Base-by-base conservation (phyloP, 2,113 vertebrate genomes). In the Anarhynchus alexandrinus region DNA sequence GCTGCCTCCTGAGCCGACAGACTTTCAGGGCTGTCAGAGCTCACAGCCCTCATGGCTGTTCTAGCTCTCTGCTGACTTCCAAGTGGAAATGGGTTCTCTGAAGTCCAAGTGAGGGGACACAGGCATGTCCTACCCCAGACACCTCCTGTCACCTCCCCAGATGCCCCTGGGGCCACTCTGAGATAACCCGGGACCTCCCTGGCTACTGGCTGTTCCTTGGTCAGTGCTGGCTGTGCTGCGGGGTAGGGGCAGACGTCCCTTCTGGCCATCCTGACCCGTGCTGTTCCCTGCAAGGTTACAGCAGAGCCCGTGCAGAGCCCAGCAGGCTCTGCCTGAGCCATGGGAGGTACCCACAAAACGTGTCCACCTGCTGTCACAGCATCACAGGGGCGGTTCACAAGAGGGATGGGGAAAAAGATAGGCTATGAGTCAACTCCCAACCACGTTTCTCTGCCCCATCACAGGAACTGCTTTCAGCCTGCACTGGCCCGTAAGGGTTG, bases 191-290 rank as follows among this genome's bases (percentile, higher is more conserved):
- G 29, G 27, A 67, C 49, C 49, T 51, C 49, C 12, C 49, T 51
- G 49, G 49, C 49, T 51, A 51, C 22, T 12, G 49, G 49, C 49
- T 51, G 23, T 51, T 51, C 49, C 49, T 51, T 6, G 12, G 22
- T 51, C 49, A 51, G 49, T 11, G 11, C 22, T 51, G 49, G 49
- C 49, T 51, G 49, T 12, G 3, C 49, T 25, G 55, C 6, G 1
- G 45, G 23, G 19, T 18, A 34, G 30, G 30, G 72, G 20, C n/a
- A 80, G 51, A 21, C 4, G 40, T 36, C 34, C 15, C 30, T 55
- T 17, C 26, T 4, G 1, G 43, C 55, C 55, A n/a, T 23, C 9
- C 72, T 27, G 45, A 38, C 12, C 61, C 1, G 0, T 3, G 15
- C 1, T 59, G 13, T 15, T 57, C 65, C 62, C 3, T 20, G 1